Conservation (phyloP, 2,113 vertebrate genomes). For the Phocoena phocoena region DNA sequence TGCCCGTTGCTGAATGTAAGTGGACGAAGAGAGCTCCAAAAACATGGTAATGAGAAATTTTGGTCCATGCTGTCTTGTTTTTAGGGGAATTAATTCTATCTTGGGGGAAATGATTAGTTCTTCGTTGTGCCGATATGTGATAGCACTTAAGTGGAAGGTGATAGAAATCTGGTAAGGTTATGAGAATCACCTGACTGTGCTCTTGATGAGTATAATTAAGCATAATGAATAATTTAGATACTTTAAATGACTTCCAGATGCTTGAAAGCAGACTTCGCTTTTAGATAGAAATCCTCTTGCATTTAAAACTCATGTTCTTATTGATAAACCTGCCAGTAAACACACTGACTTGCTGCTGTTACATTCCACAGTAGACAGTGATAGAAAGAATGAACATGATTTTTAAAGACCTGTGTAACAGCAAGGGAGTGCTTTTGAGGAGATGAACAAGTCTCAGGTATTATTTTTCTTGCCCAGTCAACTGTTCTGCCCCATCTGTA, state of each 20-base stretch:
- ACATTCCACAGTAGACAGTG: neutral
- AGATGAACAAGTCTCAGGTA: neutral
- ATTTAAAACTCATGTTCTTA: neutral
- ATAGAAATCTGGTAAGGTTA: neutral
- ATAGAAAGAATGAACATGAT: neutral
- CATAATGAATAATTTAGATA: slow-evolving; percentile 52
- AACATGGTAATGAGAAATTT: neutral
- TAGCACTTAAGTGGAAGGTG: neutral
- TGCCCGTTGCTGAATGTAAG: neutral
- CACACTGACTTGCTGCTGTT: neutral
- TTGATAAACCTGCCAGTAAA: neutral
- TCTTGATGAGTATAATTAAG: slow-evolving; percentile 52
- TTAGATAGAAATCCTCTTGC: slow-evolving; percentile 30
- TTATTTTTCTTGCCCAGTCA: neutral
- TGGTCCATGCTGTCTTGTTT: neutral
- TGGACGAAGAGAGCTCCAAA: neutral
- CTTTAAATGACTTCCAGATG: slow-evolving; percentile 64
- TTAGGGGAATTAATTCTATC: neutral
- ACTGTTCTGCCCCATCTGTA: neutral
- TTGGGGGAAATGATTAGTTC: neutral
- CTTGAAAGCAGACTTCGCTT: slow-evolving; percentile 52
- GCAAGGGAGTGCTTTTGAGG: neutral
- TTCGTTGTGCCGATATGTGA: neutral
- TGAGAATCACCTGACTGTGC: slow-evolving; percentile 38
- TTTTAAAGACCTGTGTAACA: neutral